Conservation (phyloP, 2,113 vertebrate genomes). For the Grantiella picta region DNA sequence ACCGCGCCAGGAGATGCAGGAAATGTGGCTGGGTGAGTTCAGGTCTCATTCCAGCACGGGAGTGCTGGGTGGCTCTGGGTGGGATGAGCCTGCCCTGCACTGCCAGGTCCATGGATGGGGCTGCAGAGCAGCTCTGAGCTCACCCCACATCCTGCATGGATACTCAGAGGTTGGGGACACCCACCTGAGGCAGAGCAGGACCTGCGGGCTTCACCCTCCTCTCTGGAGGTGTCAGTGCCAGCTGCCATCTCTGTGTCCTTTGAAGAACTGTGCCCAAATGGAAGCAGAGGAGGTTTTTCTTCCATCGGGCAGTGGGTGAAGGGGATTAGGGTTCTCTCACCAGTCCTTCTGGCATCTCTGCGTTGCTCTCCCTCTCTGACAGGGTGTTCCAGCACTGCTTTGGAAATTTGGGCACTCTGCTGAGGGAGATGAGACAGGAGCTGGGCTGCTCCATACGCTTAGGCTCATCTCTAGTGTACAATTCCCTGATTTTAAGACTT, state of each 20-base stretch:
- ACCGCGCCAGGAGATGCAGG: background rate
- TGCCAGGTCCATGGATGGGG: background rate
- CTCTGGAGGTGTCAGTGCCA: background rate
- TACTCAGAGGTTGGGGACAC: background rate
- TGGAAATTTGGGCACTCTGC: background rate
- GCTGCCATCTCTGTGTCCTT: background rate
- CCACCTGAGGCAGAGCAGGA: background rate
- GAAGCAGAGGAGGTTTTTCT: background rate
- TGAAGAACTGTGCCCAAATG: background rate
- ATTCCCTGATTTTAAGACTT: background rate
- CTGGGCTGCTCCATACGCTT: background rate
- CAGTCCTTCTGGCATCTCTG: background rate
- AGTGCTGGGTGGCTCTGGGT: background rate
- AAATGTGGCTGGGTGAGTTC: background rate
- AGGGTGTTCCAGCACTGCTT: background rate
- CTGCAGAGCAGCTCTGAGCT: background rate
- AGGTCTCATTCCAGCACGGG: background rate
- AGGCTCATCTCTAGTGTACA: background rate
- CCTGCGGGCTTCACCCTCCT: fast-evolving
- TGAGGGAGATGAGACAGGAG: background rate
- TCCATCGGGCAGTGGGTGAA: background rate
- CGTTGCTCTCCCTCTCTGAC: background rate
- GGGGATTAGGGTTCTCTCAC: background rate
- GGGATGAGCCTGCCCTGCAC: background rate
- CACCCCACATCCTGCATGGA: fast-evolving